Percentiles rank a stretch among this genome's conserved stretches.
These are phyloP conservation scores for Drosophila bipectinata DNA, from an alignment of 1,140 invertebrate genomes.

Conservation along the genomic window DNA sequence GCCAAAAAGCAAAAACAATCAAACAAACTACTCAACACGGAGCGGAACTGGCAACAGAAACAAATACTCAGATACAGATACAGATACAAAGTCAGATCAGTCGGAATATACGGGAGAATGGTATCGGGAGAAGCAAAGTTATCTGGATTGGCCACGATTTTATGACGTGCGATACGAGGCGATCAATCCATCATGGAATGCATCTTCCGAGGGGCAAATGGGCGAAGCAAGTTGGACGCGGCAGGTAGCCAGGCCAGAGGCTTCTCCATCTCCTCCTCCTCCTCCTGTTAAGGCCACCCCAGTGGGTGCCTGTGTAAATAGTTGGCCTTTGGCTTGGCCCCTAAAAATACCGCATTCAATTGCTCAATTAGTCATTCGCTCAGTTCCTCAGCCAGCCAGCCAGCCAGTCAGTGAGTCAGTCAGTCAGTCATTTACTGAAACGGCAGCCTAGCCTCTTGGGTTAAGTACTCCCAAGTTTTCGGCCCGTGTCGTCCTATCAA, in stretches of 20 bases:
- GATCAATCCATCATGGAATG: constrained; percentile 75
- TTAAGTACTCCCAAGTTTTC: constrained; percentile 44
- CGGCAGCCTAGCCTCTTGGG: constrained; percentile 40
- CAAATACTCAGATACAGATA: constrained; percentile 27
- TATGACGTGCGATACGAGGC: constrained; percentile 78
- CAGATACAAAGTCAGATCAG: background rate
- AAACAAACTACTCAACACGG: constrained; percentile 77
- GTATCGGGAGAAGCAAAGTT: background rate
- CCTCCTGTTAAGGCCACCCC: constrained; percentile 46
- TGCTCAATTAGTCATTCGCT: constrained; percentile 42
- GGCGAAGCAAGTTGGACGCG: constrained; percentile 36
- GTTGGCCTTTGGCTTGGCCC: constrained; percentile 71
- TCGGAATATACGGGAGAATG: background rate
- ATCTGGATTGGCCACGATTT: constrained; percentile 52
- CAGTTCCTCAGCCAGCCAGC: constrained; percentile 22
- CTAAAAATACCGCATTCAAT: constrained; percentile 70
- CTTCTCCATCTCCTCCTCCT: constrained; percentile 4
- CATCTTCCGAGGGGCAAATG: constrained; percentile 32
- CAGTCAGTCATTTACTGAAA: constrained; percentile 60
- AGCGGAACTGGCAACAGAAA: constrained; percentile 53
- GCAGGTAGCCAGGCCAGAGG: constrained; percentile 56
- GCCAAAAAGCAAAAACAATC: constrained; percentile 59
- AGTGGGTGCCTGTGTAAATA: constrained; percentile 81
- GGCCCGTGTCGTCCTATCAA: constrained; percentile 65
- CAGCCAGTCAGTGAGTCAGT: constrained; percentile 23